A percentile compares a stretch with the other conserved stretches of the same genome.
Evolutionary conservation across 2,888 invertebrate species (phyloP).

Genomic region (Eledona agricola): DNA sequence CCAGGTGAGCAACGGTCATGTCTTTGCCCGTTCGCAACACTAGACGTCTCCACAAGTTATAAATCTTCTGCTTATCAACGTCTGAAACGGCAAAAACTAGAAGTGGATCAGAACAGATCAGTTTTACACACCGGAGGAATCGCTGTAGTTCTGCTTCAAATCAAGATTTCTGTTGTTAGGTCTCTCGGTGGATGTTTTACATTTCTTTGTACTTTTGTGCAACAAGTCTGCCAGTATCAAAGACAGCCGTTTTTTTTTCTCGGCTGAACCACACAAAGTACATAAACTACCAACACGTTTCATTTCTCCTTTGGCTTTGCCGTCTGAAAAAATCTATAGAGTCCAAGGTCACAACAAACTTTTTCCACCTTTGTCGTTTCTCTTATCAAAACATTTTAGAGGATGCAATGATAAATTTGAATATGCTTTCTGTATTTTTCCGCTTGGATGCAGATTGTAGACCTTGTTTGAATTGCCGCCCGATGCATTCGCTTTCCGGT

Average conservation of each 20-base stretch:
- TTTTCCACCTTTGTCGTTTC: too few relatives aligned
- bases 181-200: slow-evolving; percentile 6
- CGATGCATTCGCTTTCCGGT: slow-evolving; percentile 2
- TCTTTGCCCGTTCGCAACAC: slow-evolving; percentile 50
- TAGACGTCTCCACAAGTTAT: slow-evolving; percentile 52
- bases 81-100: slow-evolving; percentile 38
- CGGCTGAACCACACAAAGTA: slow-evolving; percentile 20
- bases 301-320: too few relatives aligned
- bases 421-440: slow-evolving; percentile 1
- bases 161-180: slow-evolving; percentile 4
- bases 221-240: slow-evolving; percentile 20
- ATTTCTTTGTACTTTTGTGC: slow-evolving; percentile 13
- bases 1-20: slow-evolving; percentile 54
- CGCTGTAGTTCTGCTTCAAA: slow-evolving; percentile 10
- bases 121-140: slow-evolving; percentile 16
- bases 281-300: slow-evolving; percentile 19
- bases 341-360: too few relatives aligned
- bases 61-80: slow-evolving; percentile 48
- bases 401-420: too few relatives aligned
- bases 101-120: not conserved
- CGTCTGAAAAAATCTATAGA: too few relatives aligned
- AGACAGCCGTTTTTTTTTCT: slow-evolving; percentile 19
- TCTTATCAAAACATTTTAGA: too few relatives aligned
- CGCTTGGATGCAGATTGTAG: not conserved
- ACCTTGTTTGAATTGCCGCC: not conserved